A percentile compares a stretch with the other conserved stretches of the same genome.
Conservation (phyloP, 2,797 vertebrate species). For the Xerus rutilus region DNA sequence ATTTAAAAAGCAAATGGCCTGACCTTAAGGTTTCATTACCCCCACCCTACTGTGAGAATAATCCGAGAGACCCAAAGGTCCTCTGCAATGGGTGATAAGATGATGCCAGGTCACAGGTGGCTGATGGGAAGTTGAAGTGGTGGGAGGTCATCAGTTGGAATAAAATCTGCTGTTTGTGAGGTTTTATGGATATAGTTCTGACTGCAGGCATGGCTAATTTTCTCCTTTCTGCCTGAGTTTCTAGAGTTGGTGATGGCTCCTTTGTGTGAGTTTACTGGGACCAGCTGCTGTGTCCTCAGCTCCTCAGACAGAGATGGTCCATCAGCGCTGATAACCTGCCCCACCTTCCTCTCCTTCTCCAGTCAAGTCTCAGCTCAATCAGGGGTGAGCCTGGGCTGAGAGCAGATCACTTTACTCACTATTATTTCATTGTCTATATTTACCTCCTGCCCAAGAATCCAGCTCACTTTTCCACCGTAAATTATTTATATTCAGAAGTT, state of each 20-base stretch:
- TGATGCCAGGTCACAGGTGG: background rate
- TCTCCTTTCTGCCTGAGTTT: background rate
- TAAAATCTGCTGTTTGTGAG: background rate
- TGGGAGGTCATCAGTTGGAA: background rate
- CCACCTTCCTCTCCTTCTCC: background rate
- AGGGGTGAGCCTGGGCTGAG: background rate
- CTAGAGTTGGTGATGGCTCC: background rate
- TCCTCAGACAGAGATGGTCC: background rate
- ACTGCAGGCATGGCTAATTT: background rate
- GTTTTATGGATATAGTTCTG: background rate
- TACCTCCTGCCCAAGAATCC: slow-evolving; percentile 30
- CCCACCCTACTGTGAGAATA: background rate
- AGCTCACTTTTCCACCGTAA: slow-evolving; percentile 53
- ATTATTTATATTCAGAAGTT: slow-evolving; percentile 61
- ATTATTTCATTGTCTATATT: slow-evolving; percentile 50
- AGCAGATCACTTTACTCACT: background rate
- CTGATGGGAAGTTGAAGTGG: background rate
- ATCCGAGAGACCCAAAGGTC: background rate
- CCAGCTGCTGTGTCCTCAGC: background rate
- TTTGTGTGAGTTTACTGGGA: background rate
- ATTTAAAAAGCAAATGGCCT: slow-evolving; percentile 58
- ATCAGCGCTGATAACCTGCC: background rate
- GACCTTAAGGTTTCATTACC: background rate
- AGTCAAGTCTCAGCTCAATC: background rate
- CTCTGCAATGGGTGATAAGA: background rate